A percentile compares a stretch with the other conserved stretches of the same genome.
Conservation (phyloP, 2,113 vertebrate species). For the Chionis minor region DNA sequence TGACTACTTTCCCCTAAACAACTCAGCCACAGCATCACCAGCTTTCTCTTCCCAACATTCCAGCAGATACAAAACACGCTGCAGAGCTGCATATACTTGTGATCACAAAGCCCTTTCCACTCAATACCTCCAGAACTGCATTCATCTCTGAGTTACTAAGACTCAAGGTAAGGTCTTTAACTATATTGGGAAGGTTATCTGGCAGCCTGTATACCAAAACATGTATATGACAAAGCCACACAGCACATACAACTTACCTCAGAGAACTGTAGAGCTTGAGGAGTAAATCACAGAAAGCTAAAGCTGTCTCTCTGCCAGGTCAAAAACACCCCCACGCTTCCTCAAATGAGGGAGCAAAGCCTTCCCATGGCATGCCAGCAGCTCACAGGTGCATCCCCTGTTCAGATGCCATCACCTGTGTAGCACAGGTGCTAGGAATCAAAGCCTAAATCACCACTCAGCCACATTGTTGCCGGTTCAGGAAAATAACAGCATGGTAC, state of each 20-base stretch:
- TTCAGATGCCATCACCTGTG: not conserved
- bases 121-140: not conserved
- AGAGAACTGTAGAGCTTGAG: not conserved
- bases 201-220: not conserved
- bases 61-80: not conserved
- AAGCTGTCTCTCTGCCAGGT: not conserved
- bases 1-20: not conserved
- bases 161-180: not conserved
- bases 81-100: not conserved
- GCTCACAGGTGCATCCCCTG: not conserved
- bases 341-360: not conserved
- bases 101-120: not conserved
- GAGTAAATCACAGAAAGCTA: not conserved
- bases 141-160: not conserved
- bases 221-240: rapidly evolving
- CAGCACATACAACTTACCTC: not conserved
- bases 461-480: not conserved
- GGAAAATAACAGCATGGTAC: not conserved
- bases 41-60: not conserved
- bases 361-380: not conserved
- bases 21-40: not conserved
- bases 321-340: not conserved
- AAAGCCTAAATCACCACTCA: not conserved
- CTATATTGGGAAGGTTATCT: not conserved
- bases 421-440: not conserved